Base-by-base conservation (phyloP, 1,140 invertebrate genomes). In the Aplysia californica region DNA sequence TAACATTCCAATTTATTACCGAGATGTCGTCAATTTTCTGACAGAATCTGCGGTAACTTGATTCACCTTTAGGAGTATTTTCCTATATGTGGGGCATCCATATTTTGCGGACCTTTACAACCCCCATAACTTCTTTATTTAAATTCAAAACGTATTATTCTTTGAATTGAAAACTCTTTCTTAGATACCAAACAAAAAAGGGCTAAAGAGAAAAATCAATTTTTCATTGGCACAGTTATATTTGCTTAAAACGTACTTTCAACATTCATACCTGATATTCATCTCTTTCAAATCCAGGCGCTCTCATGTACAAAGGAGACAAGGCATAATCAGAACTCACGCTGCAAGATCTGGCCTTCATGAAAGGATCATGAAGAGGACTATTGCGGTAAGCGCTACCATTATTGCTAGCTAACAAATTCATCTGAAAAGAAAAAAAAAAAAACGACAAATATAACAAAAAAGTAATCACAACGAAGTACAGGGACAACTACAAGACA, bases 201-300 rank as follows among this genome's bases (percentile, higher is more conserved):
- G n/a, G n/a, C n/a, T n/a, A n/a, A n/a, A n/a, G n/a, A n/a, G n/a
- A n/a, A n/a, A n/a, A n/a, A n/a, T n/a, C n/a, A n/a, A n/a, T n/a
- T n/a, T n/a, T n/a, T n/a, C n/a, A 35, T 59, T 59, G 35, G 50
- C 26, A 50, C 74, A 64, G 23, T 6, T 21, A 67, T 23, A 38
- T 31, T 4, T 18, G 39, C 15, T n/a, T 33, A 31, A 50, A 36
- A 35, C 15, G 10, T 35, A 20, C 36, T 59, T 29, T 64, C 20
- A 50, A 15, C 15, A 23, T 56, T 61, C 82, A 91, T 85, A 93
- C 92, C 81, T 92, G 90, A 85, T 91, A 91, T 76, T 92, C 90
- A 79, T 91, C 90, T 64, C 91, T 83, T 76, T 91, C 90, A 72
- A 87, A 90, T 5, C 91, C 90, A 23, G 90, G 90, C 15, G 90